Evolutionary conservation across 2,113 vertebrate genomes (phyloP).

Genomic region (Uropsilus gracilis): DNA sequence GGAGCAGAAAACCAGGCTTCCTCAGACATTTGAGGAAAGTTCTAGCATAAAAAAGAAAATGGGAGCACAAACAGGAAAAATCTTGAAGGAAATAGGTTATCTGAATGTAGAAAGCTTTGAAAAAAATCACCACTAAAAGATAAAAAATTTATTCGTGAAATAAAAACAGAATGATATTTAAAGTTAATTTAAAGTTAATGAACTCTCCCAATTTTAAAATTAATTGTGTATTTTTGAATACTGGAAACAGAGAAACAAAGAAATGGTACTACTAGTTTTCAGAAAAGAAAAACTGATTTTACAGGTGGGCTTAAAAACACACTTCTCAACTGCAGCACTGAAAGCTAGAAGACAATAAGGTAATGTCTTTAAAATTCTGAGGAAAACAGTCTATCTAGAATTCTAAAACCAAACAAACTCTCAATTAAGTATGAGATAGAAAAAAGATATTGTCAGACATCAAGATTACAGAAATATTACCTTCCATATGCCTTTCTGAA

Average conservation of each 20-base stretch:
- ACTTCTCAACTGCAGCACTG: background rate
- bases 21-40: background rate
- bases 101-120: background rate
- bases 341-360: background rate
- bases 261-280: background rate
- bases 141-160: background rate
- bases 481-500: background rate
- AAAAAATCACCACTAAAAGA: background rate
- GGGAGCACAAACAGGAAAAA: background rate
- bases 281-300: background rate
- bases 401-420: background rate
- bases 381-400: background rate
- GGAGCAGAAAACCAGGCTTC: background rate
- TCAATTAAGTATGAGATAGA: background rate
- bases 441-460: background rate
- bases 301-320: background rate
- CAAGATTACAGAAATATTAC: background rate
- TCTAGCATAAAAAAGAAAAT: background rate
- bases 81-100: background rate
- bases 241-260: background rate
- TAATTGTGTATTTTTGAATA: background rate
- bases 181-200: background rate
- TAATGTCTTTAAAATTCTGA: background rate
- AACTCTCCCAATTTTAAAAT: background rate
- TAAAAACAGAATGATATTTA: background rate